Conservation (phyloP, 2,888 invertebrate species). For the Yponomeuta evonymella region DNA sequence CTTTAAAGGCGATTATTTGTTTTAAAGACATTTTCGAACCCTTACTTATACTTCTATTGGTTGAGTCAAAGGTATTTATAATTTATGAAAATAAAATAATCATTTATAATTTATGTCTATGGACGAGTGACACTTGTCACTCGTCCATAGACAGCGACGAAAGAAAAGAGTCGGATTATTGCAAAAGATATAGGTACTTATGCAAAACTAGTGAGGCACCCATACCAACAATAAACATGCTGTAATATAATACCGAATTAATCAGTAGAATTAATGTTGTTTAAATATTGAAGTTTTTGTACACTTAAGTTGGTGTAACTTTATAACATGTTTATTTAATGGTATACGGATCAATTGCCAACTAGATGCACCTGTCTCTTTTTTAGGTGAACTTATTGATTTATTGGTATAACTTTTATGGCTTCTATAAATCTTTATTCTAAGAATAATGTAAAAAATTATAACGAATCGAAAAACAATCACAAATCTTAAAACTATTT, state of each 20-base stretch:
- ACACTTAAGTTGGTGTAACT: too few relatives aligned
- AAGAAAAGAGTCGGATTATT: too few relatives aligned
- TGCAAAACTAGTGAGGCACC: background rate
- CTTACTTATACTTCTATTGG: background rate
- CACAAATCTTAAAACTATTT: background rate
- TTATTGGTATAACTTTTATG: background rate
- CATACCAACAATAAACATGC: background rate
- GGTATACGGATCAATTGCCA: too few relatives aligned
- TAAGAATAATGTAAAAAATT: background rate
- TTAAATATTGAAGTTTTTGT: too few relatives aligned
- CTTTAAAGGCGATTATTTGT: conserved; percentile 51
- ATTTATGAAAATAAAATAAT: background rate
- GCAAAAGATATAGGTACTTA: background rate
- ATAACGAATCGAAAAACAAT: background rate
- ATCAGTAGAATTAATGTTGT: too few relatives aligned
- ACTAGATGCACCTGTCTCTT: too few relatives aligned
- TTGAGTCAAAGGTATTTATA: background rate
- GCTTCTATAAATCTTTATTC: background rate
- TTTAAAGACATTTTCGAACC: conserved; percentile 23
- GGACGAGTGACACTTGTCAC: too few relatives aligned
- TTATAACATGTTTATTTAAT: too few relatives aligned
- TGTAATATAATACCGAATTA: too few relatives aligned
- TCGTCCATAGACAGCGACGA: background rate
- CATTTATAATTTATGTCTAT: too few relatives aligned
- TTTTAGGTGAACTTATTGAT: too few relatives aligned